Conservation (phyloP, 2,888 invertebrate genomes). For the Seladonia tumulorum region DNA sequence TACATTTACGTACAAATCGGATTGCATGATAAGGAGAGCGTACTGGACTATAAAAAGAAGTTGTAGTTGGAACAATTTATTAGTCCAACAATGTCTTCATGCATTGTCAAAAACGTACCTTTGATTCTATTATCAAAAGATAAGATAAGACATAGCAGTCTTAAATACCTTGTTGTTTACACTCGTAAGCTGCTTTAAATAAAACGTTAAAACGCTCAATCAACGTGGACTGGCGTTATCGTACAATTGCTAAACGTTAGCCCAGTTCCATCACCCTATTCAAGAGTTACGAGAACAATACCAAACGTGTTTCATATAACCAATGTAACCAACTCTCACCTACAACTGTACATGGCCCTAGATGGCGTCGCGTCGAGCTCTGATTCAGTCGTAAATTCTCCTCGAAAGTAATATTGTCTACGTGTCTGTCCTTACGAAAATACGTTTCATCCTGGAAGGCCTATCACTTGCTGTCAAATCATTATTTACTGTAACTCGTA, state of each 20-base stretch:
- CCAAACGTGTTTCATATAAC: neutral
- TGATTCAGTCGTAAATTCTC: slow-evolving; percentile 1
- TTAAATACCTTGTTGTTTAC: neutral
- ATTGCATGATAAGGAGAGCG: too few species aligned
- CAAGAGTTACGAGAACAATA: slow-evolving; percentile 2
- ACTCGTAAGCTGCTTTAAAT: neutral
- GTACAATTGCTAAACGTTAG: neutral
- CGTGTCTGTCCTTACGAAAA: neutral
- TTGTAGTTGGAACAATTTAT: too few species aligned
- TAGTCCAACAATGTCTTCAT: too few species aligned
- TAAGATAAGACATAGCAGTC: neutral
- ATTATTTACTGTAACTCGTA: neutral
- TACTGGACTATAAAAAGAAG: too few species aligned
- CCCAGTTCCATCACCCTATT: neutral
- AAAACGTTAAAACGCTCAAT: neutral
- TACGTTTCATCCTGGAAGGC: neutral
- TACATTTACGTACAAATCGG: neutral
- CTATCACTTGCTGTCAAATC: neutral
- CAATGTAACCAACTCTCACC: neutral
- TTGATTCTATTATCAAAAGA: neutral
- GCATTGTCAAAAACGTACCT: too few species aligned
- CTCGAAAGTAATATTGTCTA: slow-evolving; percentile 3
- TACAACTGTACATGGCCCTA: neutral
- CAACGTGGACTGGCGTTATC: slow-evolving; percentile 1
- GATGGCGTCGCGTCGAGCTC: neutral